Percentiles rank a stretch among this genome's conserved stretches.
phyloP scores from a whole-genome alignment of 2,888 invertebrate genomes.

The Kuschelorhynchus macadamiae region DNA sequence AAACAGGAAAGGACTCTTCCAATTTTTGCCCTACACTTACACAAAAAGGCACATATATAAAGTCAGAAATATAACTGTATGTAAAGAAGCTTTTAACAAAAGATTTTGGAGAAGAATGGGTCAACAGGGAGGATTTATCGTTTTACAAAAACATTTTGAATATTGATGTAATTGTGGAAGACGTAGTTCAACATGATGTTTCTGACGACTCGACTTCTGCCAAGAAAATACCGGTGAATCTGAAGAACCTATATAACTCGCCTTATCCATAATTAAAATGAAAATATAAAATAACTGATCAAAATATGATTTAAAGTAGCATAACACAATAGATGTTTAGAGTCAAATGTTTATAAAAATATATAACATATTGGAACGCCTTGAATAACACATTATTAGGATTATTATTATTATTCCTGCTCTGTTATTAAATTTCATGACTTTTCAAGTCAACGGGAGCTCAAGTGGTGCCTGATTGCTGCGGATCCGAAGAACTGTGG shows the following conservation, averaged over 20 bases:
- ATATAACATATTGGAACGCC: too few relatives aligned
- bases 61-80: neutral
- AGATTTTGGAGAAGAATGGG: conserved; percentile 20
- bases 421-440: too few relatives aligned
- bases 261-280: too few relatives aligned
- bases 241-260: conserved; percentile 25
- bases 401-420: too few relatives aligned
- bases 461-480: too few relatives aligned
- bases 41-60: neutral
- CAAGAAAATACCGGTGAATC: conserved; percentile 5
- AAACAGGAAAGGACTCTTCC: conserved; percentile 6
- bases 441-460: too few relatives aligned
- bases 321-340: too few relatives aligned
- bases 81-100: conserved; percentile 17
- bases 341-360: too few relatives aligned
- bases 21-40: neutral
- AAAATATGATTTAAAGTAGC: too few relatives aligned
- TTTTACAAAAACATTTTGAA: neutral
- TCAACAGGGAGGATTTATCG: neutral
- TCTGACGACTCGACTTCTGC: conserved; percentile 1
- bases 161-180: neutral
- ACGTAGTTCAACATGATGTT: conserved; percentile 5
- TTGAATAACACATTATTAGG: too few relatives aligned
- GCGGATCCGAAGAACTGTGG: too few relatives aligned
- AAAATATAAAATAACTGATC: too few relatives aligned